These are phyloP conservation scores for Napeogenes sylphis DNA, from an alignment of 2,888 invertebrate species.

Conservation along the genomic window DNA sequence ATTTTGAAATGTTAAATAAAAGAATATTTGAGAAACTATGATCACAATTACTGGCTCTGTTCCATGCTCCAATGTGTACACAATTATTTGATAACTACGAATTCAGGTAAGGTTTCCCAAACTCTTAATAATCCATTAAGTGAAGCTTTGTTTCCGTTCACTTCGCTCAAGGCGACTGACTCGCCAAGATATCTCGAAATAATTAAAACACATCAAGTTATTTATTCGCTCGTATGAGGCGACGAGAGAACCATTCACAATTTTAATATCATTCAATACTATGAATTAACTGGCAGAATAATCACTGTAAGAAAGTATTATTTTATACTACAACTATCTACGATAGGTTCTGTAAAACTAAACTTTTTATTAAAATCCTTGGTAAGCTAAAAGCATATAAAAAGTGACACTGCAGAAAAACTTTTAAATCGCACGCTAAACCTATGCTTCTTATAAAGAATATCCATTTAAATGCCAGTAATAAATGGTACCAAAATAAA, in stretches of 20 bases:
- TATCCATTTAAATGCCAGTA: not conserved
- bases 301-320: too few relatives aligned
- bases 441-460: not conserved
- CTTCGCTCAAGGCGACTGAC: conserved; percentile 44
- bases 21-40: too few relatives aligned
- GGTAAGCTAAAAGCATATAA: too few relatives aligned
- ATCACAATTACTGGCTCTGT: too few relatives aligned
- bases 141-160: conserved; percentile 46
- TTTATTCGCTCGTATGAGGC: conserved; percentile 72
- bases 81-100: too few relatives aligned
- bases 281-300: too few relatives aligned
- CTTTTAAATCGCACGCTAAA: not conserved
- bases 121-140: too few relatives aligned
- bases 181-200: conserved; percentile 63
- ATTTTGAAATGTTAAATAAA: not conserved
- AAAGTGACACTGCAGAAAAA: not conserved
- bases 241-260: conserved; percentile 56
- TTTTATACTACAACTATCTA: too few relatives aligned
- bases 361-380: too few relatives aligned
- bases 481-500: conserved; percentile 2
- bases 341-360: too few relatives aligned
- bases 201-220: conserved; percentile 72
- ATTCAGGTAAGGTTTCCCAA: too few relatives aligned
- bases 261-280: conserved; percentile 15
- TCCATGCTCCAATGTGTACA: too few relatives aligned